Evolutionary conservation across 2,113 vertebrate genomes (phyloP).

Genomic region (Cryptomyrus ogoouensis): DNA sequence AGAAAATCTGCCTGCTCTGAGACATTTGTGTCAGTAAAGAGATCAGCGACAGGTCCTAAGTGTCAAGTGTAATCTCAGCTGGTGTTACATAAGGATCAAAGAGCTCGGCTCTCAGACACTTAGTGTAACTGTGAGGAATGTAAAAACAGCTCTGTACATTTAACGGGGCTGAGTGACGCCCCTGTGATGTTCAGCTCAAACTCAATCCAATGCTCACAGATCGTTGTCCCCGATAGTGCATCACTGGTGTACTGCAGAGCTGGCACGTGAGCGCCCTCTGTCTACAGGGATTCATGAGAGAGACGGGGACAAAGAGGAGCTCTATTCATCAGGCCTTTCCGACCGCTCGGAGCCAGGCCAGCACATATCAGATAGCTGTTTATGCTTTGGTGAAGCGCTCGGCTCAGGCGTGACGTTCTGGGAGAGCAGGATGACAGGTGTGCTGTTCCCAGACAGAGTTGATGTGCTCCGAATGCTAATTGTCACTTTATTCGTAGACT

Average conservation of each 20-base stretch:
- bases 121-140: not conserved
- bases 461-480: not conserved
- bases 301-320: not conserved
- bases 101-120: not conserved
- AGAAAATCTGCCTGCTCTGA: not conserved
- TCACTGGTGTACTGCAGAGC: not conserved
- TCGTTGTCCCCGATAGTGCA: not conserved
- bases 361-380: not conserved
- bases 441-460: not conserved
- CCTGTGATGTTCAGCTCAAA: not conserved
- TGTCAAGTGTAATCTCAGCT: not conserved
- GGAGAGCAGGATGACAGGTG: not conserved
- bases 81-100: constrained; percentile 9
- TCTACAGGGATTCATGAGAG: not conserved
- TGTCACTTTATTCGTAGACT: not conserved
- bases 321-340: not conserved
- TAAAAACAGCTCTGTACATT: not conserved
- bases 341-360: not conserved
- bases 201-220: not conserved
- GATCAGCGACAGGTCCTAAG: not conserved
- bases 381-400: not conserved
- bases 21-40: not conserved
- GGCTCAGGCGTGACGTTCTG: not conserved
- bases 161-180: not conserved
- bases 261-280: not conserved